A percentile compares a stretch with the other conserved stretches of the same genome.
These are phyloP conservation scores for Pseudococcus jackbeardsleyi DNA, from an alignment of 2,888 invertebrate species.

Conservation along the genomic window DNA sequence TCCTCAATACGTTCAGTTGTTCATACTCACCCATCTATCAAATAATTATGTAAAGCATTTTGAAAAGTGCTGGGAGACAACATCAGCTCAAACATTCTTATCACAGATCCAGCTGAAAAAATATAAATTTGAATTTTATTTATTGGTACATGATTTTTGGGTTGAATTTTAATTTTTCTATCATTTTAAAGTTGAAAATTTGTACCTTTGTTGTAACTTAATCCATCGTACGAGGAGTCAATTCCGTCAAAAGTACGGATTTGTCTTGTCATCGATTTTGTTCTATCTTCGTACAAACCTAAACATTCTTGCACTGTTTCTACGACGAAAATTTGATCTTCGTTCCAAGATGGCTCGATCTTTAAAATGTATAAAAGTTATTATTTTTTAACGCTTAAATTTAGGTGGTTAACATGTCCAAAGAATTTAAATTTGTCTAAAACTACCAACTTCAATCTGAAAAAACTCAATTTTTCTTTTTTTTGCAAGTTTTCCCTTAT, in stretches of 20 bases:
- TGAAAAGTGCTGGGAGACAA: slow-evolving; percentile 74
- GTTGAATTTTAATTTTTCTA: too few relatives aligned
- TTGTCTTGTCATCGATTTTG: slow-evolving; percentile 72
- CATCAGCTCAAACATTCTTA: slow-evolving; percentile 79
- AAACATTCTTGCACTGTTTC: slow-evolving; percentile 72
- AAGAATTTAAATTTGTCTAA: too few relatives aligned
- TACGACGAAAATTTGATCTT: slow-evolving; percentile 67
- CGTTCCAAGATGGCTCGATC: slow-evolving; percentile 66
- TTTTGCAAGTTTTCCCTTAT: too few relatives aligned
- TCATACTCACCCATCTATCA: not conserved
- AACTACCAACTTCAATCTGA: too few relatives aligned
- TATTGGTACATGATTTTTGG: too few relatives aligned
- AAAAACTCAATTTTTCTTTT: too few relatives aligned
- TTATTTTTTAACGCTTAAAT: too few relatives aligned
- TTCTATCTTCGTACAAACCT: too few relatives aligned
- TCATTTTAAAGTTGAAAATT: not conserved
- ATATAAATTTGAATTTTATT: not conserved
- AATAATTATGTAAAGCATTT: slow-evolving; percentile 74
- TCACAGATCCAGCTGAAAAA: slow-evolving; percentile 73
- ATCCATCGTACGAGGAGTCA: slow-evolving; percentile 76
- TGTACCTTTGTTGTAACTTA: slow-evolving; percentile 78
- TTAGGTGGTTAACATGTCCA: too few relatives aligned
- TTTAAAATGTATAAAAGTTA: slow-evolving; percentile 13
- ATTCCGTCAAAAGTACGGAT: slow-evolving; percentile 75
- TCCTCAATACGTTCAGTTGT: too few relatives aligned